These are phyloP conservation scores for Drosophila greeni DNA, from an alignment of 2,888 invertebrate species.

Conservation along the genomic window DNA sequence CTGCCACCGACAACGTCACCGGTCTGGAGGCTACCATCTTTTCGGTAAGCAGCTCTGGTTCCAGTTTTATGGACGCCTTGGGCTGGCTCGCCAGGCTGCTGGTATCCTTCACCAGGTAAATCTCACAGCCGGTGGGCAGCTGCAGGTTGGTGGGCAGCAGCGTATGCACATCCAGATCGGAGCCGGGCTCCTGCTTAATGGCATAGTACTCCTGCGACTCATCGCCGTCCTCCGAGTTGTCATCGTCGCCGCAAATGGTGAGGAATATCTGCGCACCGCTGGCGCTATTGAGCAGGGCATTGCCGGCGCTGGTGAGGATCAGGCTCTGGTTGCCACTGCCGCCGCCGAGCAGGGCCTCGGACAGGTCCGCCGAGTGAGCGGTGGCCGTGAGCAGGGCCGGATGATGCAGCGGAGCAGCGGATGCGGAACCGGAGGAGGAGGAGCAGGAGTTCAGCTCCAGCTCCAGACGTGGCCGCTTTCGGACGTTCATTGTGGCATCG, in stretches of 20 bases:
- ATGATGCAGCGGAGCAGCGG: constrained; percentile 18
- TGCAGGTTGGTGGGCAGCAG: constrained; percentile 67
- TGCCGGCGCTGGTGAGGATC: constrained; percentile 42
- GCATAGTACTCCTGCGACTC: constrained; percentile 73
- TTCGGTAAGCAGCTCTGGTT: constrained; percentile 55
- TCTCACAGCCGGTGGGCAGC: constrained; percentile 75
- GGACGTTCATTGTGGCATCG: constrained; percentile 58
- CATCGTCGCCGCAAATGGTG: constrained; percentile 74
- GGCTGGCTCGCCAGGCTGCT: constrained; percentile 15
- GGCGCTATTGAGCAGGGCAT: constrained; percentile 18
- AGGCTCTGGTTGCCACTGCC: constrained; percentile 35
- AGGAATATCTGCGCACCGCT: constrained; percentile 58
- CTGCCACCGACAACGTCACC: constrained; percentile 2
- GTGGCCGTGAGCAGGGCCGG: constrained; percentile 8
- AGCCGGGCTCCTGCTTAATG: constrained; percentile 69
- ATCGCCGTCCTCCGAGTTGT: constrained; percentile 56
- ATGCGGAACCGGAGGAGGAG: constrained; percentile 24
- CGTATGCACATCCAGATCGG: constrained; percentile 61
- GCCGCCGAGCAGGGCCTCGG: constrained; percentile 24
- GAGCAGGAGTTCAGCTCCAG: constrained; percentile 41
- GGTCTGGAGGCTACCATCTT: constrained; percentile 24
- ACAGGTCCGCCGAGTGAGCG: constrained; percentile 4
- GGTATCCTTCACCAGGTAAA: constrained; percentile 74
- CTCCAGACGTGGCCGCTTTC: constrained; percentile 65
- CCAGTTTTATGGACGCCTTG: constrained; percentile 58